These are phyloP conservation scores for Elmis aenea DNA, from an alignment of 2,888 invertebrate genomes.

Conservation along the genomic window DNA sequence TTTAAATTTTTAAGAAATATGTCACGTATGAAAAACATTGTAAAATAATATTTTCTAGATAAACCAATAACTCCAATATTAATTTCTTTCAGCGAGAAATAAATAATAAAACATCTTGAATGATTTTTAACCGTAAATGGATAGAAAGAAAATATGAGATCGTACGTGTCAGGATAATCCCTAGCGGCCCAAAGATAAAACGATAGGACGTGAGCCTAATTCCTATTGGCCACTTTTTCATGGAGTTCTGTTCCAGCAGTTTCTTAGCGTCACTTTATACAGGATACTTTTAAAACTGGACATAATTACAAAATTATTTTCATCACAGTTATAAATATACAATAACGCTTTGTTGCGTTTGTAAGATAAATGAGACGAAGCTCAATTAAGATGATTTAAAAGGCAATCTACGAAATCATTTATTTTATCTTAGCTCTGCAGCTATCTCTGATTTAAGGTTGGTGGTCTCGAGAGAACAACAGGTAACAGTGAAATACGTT, in stretches of 20 bases:
- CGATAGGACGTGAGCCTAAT: constrained; percentile 27
- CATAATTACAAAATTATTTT: too few species aligned
- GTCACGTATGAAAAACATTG: too few species aligned
- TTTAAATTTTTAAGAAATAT: too few species aligned
- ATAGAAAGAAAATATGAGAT: constrained; percentile 19
- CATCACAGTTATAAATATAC: too few species aligned
- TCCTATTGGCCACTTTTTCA: constrained; percentile 26
- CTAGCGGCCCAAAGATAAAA: constrained; percentile 27
- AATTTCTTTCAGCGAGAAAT: too few species aligned
- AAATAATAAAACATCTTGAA: constrained; percentile 26
- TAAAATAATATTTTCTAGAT: too few species aligned
- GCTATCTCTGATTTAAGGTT: constrained; percentile 9
- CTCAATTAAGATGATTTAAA: too few species aligned
- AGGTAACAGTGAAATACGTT: constrained; percentile 7
- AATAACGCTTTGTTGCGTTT: too few species aligned
- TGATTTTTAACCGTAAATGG: constrained; percentile 23
- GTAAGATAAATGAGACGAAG: too few species aligned
- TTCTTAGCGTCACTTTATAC: too few species aligned
- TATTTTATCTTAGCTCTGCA: constrained; percentile 17
- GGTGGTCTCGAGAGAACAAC: constrained; percentile 10
- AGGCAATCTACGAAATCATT: constrained; percentile 13
- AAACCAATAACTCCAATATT: too few species aligned
- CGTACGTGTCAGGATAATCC: constrained; percentile 25
- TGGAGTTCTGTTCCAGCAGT: constrained; percentile 21
- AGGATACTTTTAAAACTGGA: too few species aligned